Percentiles rank a stretch among this genome's conserved stretches.
phyloP scores from a whole-genome alignment of 1,140 invertebrate species.

The Nymphalis io region DNA sequence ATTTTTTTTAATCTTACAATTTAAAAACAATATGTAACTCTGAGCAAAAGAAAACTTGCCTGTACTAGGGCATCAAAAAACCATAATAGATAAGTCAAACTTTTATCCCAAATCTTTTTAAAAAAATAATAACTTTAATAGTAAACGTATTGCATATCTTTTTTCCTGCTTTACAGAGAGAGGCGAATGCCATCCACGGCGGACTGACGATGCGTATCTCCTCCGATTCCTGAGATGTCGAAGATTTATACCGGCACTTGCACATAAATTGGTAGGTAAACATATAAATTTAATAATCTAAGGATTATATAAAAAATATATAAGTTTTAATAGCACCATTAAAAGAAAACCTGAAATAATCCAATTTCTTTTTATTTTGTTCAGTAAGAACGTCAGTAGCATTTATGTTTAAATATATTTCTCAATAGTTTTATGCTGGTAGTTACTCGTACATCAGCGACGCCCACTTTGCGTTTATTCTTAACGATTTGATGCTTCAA shows the following conservation, averaged over 20 bases:
- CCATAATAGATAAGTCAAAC: neutral
- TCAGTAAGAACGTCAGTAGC: too few species aligned
- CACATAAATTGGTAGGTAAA: conserved; percentile 88
- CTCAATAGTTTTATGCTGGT: too few species aligned
- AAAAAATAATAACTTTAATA: too few species aligned
- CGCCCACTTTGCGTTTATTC: neutral
- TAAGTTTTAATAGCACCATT: neutral
- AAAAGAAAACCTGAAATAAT: neutral
- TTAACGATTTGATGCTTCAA: conserved; percentile 5
- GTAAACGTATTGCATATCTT: too few species aligned
- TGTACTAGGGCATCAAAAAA: conserved; percentile 1
- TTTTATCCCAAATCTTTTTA: too few species aligned
- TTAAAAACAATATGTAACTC: conserved; percentile 5
- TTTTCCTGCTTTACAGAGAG: conserved; percentile 75
- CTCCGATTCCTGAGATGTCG: conserved; percentile 88
- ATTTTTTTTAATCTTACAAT: neutral
- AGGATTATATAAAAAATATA: neutral
- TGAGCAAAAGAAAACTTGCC: neutral
- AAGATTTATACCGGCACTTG: conserved; percentile 86
- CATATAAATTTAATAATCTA: neutral
- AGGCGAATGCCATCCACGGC: conserved; percentile 83
- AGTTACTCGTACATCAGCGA: neutral
- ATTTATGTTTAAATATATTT: too few species aligned
- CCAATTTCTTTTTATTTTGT: too few species aligned
- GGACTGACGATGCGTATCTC: conserved; percentile 88